Evolutionary conservation across 2,797 vertebrate species (phyloP).

Genomic region (Melanotaenia pygmaea): DNA sequence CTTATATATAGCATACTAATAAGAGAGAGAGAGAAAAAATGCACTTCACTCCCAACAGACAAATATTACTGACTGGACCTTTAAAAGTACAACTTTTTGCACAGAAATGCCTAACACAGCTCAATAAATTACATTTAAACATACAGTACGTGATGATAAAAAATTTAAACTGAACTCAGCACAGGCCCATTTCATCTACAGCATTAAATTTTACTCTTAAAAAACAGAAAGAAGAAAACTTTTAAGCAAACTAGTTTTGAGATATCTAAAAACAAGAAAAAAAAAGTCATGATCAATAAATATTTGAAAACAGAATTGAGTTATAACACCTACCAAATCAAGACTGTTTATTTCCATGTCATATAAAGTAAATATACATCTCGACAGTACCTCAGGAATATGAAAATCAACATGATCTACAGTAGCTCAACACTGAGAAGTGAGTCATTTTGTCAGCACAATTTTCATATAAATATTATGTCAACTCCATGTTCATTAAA

Average conservation of each 20-base stretch:
- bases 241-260: not conserved
- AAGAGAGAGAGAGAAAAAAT: not conserved
- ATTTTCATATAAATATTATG: conserved; percentile 16
- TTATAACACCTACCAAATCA: not conserved
- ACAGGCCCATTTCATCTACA: not conserved
- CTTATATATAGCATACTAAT: not conserved
- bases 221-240: too few species aligned
- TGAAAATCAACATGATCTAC: conserved; percentile 46
- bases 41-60: not conserved
- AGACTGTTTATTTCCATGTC: not conserved
- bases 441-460: conserved; percentile 4
- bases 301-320: not conserved
- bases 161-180: too few species aligned
- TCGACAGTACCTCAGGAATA: not conserved
- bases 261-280: conserved; percentile 1
- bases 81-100: not conserved
- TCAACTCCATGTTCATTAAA: not conserved
- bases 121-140: not conserved
- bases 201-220: not conserved
- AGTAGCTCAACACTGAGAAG: conserved; percentile 2
- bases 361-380: not conserved
- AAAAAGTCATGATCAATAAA: conserved; percentile 20
- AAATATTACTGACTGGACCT: not conserved
- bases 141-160: not conserved
- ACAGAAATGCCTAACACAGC: not conserved